Evolutionary conservation across 2,113 vertebrate genomes (phyloP).

Genomic region (Pan troglodytes): DNA sequence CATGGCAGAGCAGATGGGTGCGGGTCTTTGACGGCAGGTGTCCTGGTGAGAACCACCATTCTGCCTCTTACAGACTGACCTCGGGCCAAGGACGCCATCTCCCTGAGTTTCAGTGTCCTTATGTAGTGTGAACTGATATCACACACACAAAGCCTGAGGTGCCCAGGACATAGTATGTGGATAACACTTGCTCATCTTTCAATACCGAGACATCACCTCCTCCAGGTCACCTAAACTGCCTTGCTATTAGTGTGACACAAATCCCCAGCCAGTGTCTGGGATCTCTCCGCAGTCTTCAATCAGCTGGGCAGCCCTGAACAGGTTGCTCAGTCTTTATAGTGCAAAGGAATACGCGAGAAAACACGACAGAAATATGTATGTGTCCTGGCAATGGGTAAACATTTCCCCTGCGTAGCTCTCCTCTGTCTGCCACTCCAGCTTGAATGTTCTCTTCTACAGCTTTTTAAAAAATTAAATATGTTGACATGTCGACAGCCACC

Average conservation of each 20-base stretch:
- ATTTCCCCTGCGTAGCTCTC: background rate
- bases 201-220: too few relatives aligned
- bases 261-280: background rate
- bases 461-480: background rate
- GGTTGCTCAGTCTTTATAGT: background rate
- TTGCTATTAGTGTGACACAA: rapidly evolving
- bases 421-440: too few relatives aligned
- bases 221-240: too few relatives aligned
- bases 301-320: background rate
- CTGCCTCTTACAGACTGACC: background rate
- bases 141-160: rapidly evolving
- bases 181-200: too few relatives aligned
- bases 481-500: too few relatives aligned
- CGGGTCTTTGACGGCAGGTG: background rate
- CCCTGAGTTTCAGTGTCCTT: background rate
- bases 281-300: rapidly evolving
- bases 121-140: rapidly evolving
- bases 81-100: background rate
- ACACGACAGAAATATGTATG: rapidly evolving
- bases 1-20: rapidly evolving
- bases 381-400: background rate
- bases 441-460: background rate
- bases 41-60: rapidly evolving
- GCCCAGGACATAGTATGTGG: background rate
- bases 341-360: background rate